Percentiles rank a stretch among this genome's conserved stretches.
Conservation (phyloP, 64 coral and sea anemone species). For the Pocillopora damicornis region DNA sequence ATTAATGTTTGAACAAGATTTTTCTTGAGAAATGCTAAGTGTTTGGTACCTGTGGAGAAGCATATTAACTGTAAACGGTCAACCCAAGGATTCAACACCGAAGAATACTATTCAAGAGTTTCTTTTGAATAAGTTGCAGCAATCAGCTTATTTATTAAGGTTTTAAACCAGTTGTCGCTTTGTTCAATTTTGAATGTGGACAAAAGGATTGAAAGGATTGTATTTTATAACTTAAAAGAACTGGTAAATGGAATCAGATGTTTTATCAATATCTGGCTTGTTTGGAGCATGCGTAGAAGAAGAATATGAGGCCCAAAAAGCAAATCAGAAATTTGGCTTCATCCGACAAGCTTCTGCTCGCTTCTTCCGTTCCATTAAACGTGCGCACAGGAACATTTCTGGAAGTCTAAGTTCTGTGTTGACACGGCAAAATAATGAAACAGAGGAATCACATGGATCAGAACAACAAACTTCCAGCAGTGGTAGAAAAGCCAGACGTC, state of each 20-base stretch:
- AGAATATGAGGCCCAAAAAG: slow-evolving; percentile 28
- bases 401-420: slow-evolving; percentile 67
- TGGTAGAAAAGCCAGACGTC: slow-evolving; percentile 8
- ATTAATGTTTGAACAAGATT: neutral
- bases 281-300: slow-evolving; percentile 44
- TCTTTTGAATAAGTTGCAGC: neutral
- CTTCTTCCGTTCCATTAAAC: slow-evolving; percentile 66
- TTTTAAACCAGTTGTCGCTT: too few species aligned
- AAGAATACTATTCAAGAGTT: neutral
- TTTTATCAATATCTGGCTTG: slow-evolving; percentile 32
- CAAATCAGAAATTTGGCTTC: slow-evolving; percentile 49
- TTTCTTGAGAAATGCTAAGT: neutral
- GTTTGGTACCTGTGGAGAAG: neutral
- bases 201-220: too few species aligned
- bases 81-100: neutral
- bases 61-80: neutral
- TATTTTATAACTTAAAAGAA: neutral
- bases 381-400: slow-evolving; percentile 58
- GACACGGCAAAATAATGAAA: slow-evolving; percentile 13
- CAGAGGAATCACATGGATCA: neutral
- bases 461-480: neutral
- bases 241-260: slow-evolving; percentile 12
- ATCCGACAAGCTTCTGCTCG: slow-evolving; percentile 67
- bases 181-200: too few species aligned
- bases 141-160: too few species aligned